These are phyloP conservation scores for Armadillidium nasatum DNA, from an alignment of 1,140 invertebrate species.

Conservation along the genomic window DNA sequence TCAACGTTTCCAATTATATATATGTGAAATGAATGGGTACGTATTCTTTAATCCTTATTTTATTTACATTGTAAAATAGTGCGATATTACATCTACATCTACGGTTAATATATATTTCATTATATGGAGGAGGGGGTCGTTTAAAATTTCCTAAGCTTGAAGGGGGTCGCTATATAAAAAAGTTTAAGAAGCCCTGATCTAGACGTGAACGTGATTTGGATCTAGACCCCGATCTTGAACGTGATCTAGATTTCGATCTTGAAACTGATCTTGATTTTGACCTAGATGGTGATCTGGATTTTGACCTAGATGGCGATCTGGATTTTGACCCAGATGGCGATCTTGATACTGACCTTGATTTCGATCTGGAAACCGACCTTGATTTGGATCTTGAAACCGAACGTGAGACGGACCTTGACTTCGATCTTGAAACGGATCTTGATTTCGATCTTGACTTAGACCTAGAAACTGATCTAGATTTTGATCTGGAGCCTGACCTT, in stretches of 20 bases:
- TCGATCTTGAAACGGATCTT: constrained; percentile 46
- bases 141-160: no score
- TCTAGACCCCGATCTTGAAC: no score
- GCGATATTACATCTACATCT: no score
- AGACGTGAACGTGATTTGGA: no score
- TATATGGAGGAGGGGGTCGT: no score
- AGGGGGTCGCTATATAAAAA: no score
- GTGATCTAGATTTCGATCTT: constrained; percentile 41
- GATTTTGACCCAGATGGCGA: constrained; percentile 43
- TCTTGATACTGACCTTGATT: constrained; percentile 48
- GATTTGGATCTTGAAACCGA: constrained; percentile 49
- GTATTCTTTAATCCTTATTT: no score
- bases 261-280: constrained; percentile 28
- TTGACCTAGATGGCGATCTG: constrained; percentile 19
- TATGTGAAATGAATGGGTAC: no score
- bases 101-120: no score
- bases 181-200: no score
- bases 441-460: constrained; percentile 50
- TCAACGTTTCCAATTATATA: no score
- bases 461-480: constrained; percentile 49
- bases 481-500: constrained; percentile 47
- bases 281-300: constrained; percentile 26
- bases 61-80: no score
- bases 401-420: constrained; percentile 47
- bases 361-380: constrained; percentile 52